Evolutionary conservation across 2,113 vertebrate species (phyloP), one percentile per base, ranked within the genome.

Genomic region (Australoheros scitulus): DNA sequence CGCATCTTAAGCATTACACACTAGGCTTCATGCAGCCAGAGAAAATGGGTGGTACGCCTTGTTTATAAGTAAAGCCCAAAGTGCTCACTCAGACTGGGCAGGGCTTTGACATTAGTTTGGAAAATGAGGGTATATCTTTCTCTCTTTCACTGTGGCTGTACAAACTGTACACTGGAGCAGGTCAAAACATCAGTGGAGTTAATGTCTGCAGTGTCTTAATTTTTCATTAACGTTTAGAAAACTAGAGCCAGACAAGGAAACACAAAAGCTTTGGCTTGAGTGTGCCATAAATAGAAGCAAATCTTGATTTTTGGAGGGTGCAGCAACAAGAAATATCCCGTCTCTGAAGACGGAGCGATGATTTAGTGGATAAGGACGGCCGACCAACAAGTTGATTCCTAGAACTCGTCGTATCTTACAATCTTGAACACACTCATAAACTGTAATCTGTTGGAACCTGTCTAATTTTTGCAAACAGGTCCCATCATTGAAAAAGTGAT

Each of bases 31-130:
- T 80, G 80, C 72, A 91, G 85, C 80, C 9, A 63, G 61, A 88
- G 79, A 86, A 86, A 83, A 77, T 70, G 64, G 86, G 85, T 89
- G 88, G 87, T 76, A 36, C 87, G 64, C 38, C 59, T 87, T 80
- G 78, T 83, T 89, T 80, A 86, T 87, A 83, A 77, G 70, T 41
- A 63, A 84, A 43, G 82, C 72, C 72, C 86, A 89, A 61, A 83
- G 55, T 84, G 52, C 38, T 80, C 77, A 36, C 55, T 81, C 36
- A 47, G 56, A 60, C 63, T 84, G 79, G 79, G 79, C 65, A 77
- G 83, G 83, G 77, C 76, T 88, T 87, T 90, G 91, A 90, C 82
- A 84, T 87, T 80, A 80, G 81, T 80, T 80, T 92, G 91, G 81
- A 90, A 92, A 92, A 88, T 88, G 63, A 90, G 76, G 17, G 81